Conservation (phyloP, 2,113 vertebrate species). For the Hyaena hyaena region DNA sequence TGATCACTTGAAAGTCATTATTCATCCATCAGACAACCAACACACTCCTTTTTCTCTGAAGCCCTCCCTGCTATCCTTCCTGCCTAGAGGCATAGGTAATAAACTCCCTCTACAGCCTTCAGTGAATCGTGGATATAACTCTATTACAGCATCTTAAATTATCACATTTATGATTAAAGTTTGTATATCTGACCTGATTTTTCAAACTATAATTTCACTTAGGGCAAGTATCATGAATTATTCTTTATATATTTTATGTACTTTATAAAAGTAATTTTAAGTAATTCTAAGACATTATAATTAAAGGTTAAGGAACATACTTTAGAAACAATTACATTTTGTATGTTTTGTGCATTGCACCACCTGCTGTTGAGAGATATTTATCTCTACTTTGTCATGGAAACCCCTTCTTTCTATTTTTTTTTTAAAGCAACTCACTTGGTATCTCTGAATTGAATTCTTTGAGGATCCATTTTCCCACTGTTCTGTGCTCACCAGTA, state of each 20-base stretch:
- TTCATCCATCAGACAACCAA: conserved; percentile 38
- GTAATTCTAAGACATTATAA: conserved; percentile 24
- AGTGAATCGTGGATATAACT: conserved; percentile 57
- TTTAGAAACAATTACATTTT: conserved; percentile 20
- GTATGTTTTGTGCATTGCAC: conserved; percentile 32
- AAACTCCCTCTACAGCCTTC: not conserved
- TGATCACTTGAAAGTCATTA: conserved; percentile 52
- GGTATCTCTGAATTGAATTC: conserved; percentile 1
- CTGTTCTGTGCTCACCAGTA: not conserved
- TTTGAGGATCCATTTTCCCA: not conserved
- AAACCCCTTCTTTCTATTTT: not conserved
- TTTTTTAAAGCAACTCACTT: not conserved
- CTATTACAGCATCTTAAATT: conserved; percentile 46
- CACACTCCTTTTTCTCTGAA: conserved; percentile 18
- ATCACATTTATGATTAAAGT: conserved; percentile 66
- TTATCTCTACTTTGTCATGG: conserved; percentile 15
- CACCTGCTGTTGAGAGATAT: conserved; percentile 41
- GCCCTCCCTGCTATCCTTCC: not conserved
- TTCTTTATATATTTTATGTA: conserved; percentile 62
- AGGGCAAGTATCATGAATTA: conserved; percentile 51
- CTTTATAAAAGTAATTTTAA: conserved; percentile 58
- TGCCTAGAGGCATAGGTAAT: conserved; percentile 35
- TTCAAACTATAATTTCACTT: conserved; percentile 58
- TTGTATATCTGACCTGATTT: conserved; percentile 54
- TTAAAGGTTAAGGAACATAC: not conserved